Base-by-base conservation (phyloP, 2,797 vertebrate genomes). In the Euphonia xanthogaster region DNA sequence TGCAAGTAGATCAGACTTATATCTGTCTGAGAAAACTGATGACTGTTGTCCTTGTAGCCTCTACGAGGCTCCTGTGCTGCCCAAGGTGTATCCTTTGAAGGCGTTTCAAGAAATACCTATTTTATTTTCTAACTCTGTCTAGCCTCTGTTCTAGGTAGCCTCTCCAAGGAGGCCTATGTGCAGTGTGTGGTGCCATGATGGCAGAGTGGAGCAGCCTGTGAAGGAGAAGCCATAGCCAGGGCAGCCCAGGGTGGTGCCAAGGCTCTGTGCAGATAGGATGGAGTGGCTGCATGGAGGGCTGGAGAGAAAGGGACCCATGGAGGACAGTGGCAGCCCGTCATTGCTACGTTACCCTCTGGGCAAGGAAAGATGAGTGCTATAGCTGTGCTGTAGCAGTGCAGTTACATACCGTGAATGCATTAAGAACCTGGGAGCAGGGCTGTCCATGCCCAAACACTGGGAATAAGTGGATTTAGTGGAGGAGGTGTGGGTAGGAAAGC, bases 391-490 rank as follows among this genome's bases (percentile, higher is more conserved):
- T 42, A 42, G 40, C 40, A 42, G 40, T 42, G 40, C 7, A 42
- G 4, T 22, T 51, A 23, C 0, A 1, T 23, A 9, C 16, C 0
- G 1, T 33, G 23, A 63, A 28, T 2, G 0, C 4, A 58, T 9
- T 44, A 19, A 82, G 27, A 55, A 57, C 17, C 31, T 70, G 31
- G 16, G 15, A 90, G 45, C 39, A 42, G 30, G 12, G 4, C 20
- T 86, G 22, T 23, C n/a, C 1, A 0, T 81, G n/a, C 5, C 30
- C 16, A 66, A 62, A 33, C 61, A 35, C 48, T 57, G 15, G 20
- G 31, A 90, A 77, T 0, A 45, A 18, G 14, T 35, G 7, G 44
- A 28, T 47, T 66, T 60, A 75, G 31, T 51, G 40, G 19, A 57
- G 51, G 27, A 73, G 19, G 1, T 9, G 10, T 86, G 60, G 6